Evolutionary conservation across 2,113 vertebrate genomes (phyloP), one percentile per base, ranked within the genome.

Genomic region (Ondatra zibethicus): DNA sequence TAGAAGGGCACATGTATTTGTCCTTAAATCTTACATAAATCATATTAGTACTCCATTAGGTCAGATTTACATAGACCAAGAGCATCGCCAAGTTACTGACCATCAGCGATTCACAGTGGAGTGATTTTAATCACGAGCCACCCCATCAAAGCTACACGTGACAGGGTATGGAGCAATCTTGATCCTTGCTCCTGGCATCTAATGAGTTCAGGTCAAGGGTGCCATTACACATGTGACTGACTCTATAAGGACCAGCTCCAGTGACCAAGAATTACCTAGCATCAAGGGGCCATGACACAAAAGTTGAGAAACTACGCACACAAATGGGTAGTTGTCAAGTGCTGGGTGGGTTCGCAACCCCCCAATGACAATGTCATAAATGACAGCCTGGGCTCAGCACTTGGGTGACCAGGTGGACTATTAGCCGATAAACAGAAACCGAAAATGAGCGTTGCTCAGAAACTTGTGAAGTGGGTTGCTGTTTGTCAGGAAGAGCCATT

Each of bases 11-110:
- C 94, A 89, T 29, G 87, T 89, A 12, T 66, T 70, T 97, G 97
- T 68, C 50, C 63, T 87, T 70, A 96, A 29, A 29, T 98, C 68
- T 97, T 97, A 97, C 88, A 97, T 97, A 98, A 98, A 98, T 97
- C 98, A 97, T 93, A 97, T 96, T 97, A 98, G 97, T 93, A 98
- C 97, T 98, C 98, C 78, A 94, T 96, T 96, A 97, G 97, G 96
- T 96, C 95, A 97, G 87, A 50, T 33, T 63, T 55, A 45, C 9
- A 8, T 25, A 82, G 19, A 50, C 21, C 52, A 61, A 36, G 21
- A 78, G 19, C 2, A 17, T 55, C 5, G 8, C n/a, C 16, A 13
- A 31, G 58, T 55, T 23, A 63, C 31, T 82, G 50, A 39, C 31
- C 5, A 25, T 78, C 5, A 14, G 61, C 33, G 73, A 82, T 36